phyloP scores from a whole-genome alignment of 30 jellyfish, hydroid and myxozoan species.

The Clytia hemisphaerica region DNA sequence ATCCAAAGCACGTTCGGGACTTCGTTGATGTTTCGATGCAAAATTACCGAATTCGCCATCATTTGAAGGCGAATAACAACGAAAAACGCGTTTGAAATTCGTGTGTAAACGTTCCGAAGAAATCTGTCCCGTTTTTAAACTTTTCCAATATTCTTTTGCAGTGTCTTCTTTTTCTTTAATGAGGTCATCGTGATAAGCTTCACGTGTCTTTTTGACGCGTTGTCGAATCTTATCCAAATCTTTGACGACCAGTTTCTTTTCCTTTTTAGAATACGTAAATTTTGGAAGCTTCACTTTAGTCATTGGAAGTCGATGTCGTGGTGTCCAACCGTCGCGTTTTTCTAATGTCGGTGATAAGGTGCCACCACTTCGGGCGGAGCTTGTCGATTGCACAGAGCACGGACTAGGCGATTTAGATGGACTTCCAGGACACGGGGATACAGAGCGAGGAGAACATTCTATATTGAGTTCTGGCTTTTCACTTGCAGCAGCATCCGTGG shows the following conservation, averaged over 20 bases:
- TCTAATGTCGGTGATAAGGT: not conserved
- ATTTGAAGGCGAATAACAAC: conserved; percentile 27
- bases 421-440: not conserved
- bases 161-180: conserved; percentile 11
- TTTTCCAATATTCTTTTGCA: conserved; percentile 19
- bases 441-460: not conserved
- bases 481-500: not conserved
- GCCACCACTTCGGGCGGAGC: not conserved
- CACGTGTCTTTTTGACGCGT: conserved; percentile 1
- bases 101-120: conserved; percentile 21
- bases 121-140: conserved; percentile 14
- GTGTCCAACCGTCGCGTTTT: conserved; percentile 34
- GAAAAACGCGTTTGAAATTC: conserved; percentile 19
- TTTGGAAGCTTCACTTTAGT: conserved; percentile 13
- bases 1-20: too few species aligned
- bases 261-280: not conserved
- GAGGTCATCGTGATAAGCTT: not conserved
- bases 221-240: conserved; percentile 15
- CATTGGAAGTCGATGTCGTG: conserved; percentile 22
- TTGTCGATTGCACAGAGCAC: not conserved
- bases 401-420: not conserved
- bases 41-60: too few species aligned
- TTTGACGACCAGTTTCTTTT: not conserved
- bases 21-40: too few species aligned
- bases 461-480: not conserved